A percentile compares a stretch with the other conserved stretches of the same genome.
phyloP scores from a whole-genome alignment of 2,113 vertebrate genomes.

The Coracopsis vasa region DNA sequence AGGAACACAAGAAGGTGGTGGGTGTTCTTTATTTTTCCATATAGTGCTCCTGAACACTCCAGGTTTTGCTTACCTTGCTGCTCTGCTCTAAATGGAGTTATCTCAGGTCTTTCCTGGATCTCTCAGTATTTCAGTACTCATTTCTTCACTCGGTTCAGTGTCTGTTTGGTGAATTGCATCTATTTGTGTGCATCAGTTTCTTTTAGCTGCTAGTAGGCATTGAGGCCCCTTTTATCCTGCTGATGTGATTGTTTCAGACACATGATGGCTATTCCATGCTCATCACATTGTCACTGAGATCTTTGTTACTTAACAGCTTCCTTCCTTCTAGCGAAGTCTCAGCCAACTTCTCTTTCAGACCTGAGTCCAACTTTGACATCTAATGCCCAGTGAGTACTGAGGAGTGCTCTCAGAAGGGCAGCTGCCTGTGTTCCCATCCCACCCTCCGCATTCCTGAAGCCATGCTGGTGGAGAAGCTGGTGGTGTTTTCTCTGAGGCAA shows the following conservation, averaged over 20 bases:
- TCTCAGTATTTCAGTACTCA: not conserved
- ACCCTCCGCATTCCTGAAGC: not conserved
- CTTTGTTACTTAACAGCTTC: not conserved
- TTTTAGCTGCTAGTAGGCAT: not conserved
- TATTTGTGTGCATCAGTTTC: not conserved
- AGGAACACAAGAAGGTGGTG: not conserved
- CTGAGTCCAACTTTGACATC: not conserved
- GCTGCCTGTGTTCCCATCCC: not conserved
- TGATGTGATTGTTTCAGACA: constrained; percentile 31
- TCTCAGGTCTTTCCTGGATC: not conserved
- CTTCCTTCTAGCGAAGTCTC: not conserved
- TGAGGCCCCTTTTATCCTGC: not conserved
- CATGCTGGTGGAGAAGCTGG: not conserved
- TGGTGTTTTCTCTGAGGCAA: not conserved
- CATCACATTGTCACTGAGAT: constrained; percentile 10
- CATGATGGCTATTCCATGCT: not conserved
- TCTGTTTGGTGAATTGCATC: not conserved
- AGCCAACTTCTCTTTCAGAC: not conserved
- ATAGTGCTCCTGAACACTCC: not conserved
- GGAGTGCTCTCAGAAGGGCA: not conserved
- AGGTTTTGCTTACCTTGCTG: not conserved
- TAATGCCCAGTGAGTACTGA: not conserved
- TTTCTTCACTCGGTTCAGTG: not conserved
- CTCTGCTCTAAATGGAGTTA: not conserved
- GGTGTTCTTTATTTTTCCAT: constrained; percentile 10